Evolutionary conservation across 2,888 invertebrate species (phyloP).

Genomic region (Cryptus viduatorius): DNA sequence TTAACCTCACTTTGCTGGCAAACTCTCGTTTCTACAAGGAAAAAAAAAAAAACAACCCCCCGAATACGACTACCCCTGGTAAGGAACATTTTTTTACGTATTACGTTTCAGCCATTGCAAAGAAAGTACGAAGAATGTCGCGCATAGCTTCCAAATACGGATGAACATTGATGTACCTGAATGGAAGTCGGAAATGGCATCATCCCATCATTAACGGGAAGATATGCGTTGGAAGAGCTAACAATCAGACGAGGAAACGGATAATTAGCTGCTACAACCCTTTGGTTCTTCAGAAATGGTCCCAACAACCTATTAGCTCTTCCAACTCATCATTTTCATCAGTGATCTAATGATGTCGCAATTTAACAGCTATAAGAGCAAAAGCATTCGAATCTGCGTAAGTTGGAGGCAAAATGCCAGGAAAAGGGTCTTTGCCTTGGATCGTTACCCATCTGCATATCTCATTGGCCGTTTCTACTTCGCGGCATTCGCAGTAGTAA

Average conservation of each 20-base stretch:
- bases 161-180: too few species aligned
- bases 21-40: conserved; percentile 25
- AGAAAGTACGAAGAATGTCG: too few species aligned
- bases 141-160: too few species aligned
- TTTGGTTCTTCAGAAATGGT: too few species aligned
- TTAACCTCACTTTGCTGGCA: conserved; percentile 69
- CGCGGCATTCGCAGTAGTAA: conserved; percentile 52
- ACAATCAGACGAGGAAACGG: too few species aligned
- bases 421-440: conserved; percentile 31
- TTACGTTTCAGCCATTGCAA: too few species aligned
- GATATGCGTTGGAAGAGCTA: too few species aligned
- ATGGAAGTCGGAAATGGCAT: too few species aligned
- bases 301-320: background rate
- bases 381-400: background rate
- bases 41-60: conserved; percentile 27
- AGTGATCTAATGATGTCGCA: background rate
- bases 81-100: too few species aligned
- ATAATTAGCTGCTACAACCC: too few species aligned
- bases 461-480: conserved; percentile 58
- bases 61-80: too few species aligned
- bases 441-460: conserved; percentile 43
- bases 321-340: background rate
- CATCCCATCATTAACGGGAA: too few species aligned
- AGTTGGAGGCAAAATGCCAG: conserved; percentile 53
- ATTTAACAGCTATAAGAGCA: background rate